Evolutionary conservation across 2,113 vertebrate species (phyloP), one percentile per base, ranked within the genome.

Genomic region (Corythornis madagascariensis): DNA sequence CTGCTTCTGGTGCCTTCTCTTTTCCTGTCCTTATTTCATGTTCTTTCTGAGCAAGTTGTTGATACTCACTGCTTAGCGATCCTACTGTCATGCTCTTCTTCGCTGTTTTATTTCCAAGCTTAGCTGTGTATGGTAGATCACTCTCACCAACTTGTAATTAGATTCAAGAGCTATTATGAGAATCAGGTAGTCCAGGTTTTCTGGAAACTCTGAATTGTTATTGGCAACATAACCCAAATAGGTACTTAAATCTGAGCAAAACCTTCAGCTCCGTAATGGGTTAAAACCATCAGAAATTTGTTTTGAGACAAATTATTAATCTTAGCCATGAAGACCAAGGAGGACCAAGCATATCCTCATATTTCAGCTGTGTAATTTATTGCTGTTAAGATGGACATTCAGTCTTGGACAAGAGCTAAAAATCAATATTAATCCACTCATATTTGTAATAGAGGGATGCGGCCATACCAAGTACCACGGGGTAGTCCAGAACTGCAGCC

Each of bases 361-460:
- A 92, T 87, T 90, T 93, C 91, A 95, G 63, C 69, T 89, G 76
- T 89, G 93, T 96, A 92, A 96, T 97, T 97, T 96, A 97, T 96
- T 97, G 81, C 75, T 93, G 72, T 95, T 97, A 95, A 97, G 70
- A 95, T 50, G 90, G 94, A 96, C 91, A 64, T 97, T 92, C 91
- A 74, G 80, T 94, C 96, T 94, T 93, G 76, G 92, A 96, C 72
- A 96, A 94, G 85, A 90, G 69, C 6, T 19, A 65, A 89, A 97
- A 97, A 98, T 98, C 97, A 97, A 97, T 98, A 97, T 97, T 97
- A 98, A 98, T 97, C 95, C 95, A 97, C 91, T 98, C 94, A 94
- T 93, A 96, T 91, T 97, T 97, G 89, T 96, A 98, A 97, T 97
- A 88, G 97, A 97, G 97, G 95, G 95, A 97, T 96, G 93, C 96